Base-by-base conservation (phyloP, 2,797 vertebrate genomes). In the Alfaro cultratus region DNA sequence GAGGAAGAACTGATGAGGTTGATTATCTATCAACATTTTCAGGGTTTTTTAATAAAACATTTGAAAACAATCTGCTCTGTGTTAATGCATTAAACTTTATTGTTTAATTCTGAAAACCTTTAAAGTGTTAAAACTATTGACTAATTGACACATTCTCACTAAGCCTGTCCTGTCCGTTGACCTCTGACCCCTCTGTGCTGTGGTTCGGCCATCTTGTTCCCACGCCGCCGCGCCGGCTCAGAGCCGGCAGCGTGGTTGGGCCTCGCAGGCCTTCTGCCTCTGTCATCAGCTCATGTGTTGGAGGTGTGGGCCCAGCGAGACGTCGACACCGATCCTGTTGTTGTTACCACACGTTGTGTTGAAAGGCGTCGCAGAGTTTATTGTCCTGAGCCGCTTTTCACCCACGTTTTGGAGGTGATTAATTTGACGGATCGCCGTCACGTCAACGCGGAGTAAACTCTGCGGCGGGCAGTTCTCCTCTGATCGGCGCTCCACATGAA, bases 331-430 rank as follows among this genome's bases (percentile, higher is more conserved):
- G 45, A 39, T 82, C 36, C 73, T 91, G 88, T 80, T 90, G 88
- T 76, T 68, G 45, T 87, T 81, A 76, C 87, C 89, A 76, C 82
- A 85, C 46, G 85, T 77, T 64, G 83, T 75, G 90, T 72, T 90
- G 88, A 90, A 86, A 91, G 81, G 78, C 60, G 21, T 78, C 87
- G 13, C 62, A 0, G 18, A 49, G 82, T 92, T 92, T 91, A 91
- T 90, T 80, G 86, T 86, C 82, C 83, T n/a, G 67, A 83, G 73
- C 87, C 0, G 13, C 8, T 1, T 85, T 89, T 81, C 60, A 57
- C 62, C 41, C 67, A 80, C 15, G 26, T 86, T 84, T 73, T 82
- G 79, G 83, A 82, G 82, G 72, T 7, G 70, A 51, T 67, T 10
- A 0, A 70, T 77, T 89, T 80, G 64, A 78, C 75, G 26, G 78